A percentile compares a stretch with the other conserved stretches of the same genome.
These are phyloP conservation scores for Taxidea taxus DNA, from an alignment of 2,113 vertebrate species.

Conservation along the genomic window DNA sequence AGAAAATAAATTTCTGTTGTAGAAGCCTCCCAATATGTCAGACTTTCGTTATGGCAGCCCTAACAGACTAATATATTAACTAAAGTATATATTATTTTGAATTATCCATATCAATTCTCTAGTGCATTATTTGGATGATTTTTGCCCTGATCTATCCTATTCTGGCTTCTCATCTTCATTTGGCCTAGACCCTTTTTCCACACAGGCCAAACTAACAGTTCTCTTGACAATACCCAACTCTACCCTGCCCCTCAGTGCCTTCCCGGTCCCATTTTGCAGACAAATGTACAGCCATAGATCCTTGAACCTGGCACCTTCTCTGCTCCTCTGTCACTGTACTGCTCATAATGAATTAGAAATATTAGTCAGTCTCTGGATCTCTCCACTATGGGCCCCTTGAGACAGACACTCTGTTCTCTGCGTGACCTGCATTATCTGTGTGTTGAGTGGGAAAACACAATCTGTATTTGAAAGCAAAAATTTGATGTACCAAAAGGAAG, in stretches of 20 bases:
- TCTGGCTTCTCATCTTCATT: neutral
- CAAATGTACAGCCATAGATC: neutral
- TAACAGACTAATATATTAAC: neutral
- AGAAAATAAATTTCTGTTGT: neutral
- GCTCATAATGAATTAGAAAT: neutral
- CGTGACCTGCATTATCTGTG: neutral
- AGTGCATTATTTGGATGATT: neutral
- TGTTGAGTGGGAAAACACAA: neutral
- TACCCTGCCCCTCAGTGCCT: neutral
- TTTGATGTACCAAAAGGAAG: neutral
- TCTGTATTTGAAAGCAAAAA: neutral
- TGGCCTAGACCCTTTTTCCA: neutral
- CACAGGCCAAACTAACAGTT: neutral
- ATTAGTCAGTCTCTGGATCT: neutral
- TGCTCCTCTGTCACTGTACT: neutral
- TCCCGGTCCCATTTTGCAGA: neutral
- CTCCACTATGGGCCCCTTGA: neutral
- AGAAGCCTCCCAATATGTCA: neutral
- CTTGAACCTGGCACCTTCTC: neutral
- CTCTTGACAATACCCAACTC: neutral
- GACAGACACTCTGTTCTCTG: neutral
- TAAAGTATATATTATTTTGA: neutral
- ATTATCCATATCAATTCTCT: neutral
- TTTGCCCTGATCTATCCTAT: neutral
- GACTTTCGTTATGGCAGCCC: neutral